A percentile compares a stretch with the other conserved stretches of the same genome.
Evolutionary conservation across 2,113 vertebrate genomes (phyloP).

Genomic region (Brachypteracias leptosomus): DNA sequence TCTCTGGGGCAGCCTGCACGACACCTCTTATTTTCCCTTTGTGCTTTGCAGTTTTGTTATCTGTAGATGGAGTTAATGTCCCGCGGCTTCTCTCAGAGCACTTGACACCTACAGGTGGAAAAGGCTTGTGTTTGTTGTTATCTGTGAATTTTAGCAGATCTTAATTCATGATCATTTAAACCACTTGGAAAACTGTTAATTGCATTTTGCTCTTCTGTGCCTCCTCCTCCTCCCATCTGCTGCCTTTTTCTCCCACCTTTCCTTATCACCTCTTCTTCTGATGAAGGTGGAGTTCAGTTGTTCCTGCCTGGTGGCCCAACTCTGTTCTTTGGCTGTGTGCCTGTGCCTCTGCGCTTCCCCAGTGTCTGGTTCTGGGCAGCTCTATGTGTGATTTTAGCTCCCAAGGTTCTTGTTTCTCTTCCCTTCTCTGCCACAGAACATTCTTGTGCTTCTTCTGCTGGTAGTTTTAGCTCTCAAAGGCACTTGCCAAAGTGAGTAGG

Average conservation of each 20-base stretch:
- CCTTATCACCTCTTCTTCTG: not conserved
- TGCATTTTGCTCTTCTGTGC: constrained; percentile 6
- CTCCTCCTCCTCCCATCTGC: constrained; percentile 38
- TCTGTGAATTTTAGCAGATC: constrained; percentile 25
- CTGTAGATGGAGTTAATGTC: not conserved
- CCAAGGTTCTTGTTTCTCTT: not conserved
- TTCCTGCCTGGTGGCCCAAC: not conserved
- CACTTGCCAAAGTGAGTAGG: not conserved
- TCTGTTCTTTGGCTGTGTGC: not conserved
- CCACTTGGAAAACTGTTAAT: not conserved
- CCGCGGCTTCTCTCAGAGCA: rapidly evolving
- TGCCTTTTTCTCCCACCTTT: not conserved
- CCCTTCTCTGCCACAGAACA: not conserved
- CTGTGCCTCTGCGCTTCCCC: not conserved
- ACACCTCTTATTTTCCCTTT: not conserved
- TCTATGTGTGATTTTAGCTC: not conserved
- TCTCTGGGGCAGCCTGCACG: not conserved
- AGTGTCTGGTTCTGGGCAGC: not conserved
- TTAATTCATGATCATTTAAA: constrained; percentile 5
- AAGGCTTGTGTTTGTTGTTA: not conserved
- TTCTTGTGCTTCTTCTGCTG: not conserved
- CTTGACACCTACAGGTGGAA: not conserved
- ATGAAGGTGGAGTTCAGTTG: not conserved
- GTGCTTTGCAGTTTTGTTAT: not conserved
- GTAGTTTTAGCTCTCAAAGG: not conserved